Conservation (phyloP, 2,888 invertebrate genomes). For the Timandra comae region DNA sequence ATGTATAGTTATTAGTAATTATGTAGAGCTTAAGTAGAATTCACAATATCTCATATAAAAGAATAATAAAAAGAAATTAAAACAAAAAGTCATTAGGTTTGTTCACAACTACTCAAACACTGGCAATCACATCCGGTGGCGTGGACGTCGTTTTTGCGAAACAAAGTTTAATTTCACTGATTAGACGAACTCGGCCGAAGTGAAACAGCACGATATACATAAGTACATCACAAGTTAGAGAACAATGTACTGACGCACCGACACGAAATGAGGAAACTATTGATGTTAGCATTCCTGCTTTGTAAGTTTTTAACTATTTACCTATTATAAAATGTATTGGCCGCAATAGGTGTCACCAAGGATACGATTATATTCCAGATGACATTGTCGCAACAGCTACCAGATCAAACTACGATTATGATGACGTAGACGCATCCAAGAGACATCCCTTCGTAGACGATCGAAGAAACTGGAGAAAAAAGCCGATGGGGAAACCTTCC, state of each 20-base stretch:
- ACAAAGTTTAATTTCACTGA: constrained; percentile 32
- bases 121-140: constrained; percentile 40
- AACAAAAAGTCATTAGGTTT: constrained; percentile 17
- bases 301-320: constrained; percentile 47
- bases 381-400: constrained; percentile 45
- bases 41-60: too few relatives aligned
- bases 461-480: constrained; percentile 59
- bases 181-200: constrained; percentile 32
- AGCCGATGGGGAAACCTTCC: constrained; percentile 39
- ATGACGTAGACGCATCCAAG: constrained; percentile 47
- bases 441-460: constrained; percentile 51
- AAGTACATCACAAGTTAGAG: constrained; percentile 28
- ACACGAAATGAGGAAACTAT: constrained; percentile 52
- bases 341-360: constrained; percentile 15
- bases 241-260: constrained; percentile 19
- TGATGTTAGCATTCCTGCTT: constrained; percentile 55
- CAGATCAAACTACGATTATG: constrained; percentile 53
- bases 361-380: constrained; percentile 42
- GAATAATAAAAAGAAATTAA: too few relatives aligned
- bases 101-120: constrained; percentile 29
- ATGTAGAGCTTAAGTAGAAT: too few relatives aligned
- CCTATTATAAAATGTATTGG: too few relatives aligned
- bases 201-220: constrained; percentile 32
- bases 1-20: too few relatives aligned
- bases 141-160: constrained; percentile 32